These are phyloP conservation scores for Drosophila arawakana DNA, from an alignment of 1,140 invertebrate genomes.

Conservation along the genomic window DNA sequence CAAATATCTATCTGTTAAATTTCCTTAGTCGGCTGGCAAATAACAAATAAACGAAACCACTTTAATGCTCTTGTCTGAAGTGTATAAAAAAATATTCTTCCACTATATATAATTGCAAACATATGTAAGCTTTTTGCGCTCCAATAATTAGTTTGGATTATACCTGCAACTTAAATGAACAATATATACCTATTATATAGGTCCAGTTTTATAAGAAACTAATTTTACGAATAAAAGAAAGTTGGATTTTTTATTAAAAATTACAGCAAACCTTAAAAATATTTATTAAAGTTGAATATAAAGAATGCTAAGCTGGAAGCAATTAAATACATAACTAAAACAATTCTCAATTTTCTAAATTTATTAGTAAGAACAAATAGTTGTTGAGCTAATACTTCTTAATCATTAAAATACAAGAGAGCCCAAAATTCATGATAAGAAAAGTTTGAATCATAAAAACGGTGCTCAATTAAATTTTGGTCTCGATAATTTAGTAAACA, in stretches of 20 bases:
- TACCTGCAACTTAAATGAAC: slow-evolving; percentile 8
- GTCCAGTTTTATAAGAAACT: slow-evolving; percentile 4
- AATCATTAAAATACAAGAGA: not conserved
- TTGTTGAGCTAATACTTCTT: not conserved
- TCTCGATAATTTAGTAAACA: no score
- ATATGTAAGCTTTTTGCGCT: slow-evolving; percentile 16
- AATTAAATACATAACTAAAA: not conserved
- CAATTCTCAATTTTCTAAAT: not conserved
- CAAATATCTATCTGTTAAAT: not conserved
- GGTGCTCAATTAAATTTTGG: no score
- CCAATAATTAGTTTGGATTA: slow-evolving; percentile 3
- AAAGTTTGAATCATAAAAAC: no score
- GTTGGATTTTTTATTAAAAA: not conserved
- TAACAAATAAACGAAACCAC: not conserved
- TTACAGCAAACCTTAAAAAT: not conserved
- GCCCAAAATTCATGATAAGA: not conserved
- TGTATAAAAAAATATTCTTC: not conserved
- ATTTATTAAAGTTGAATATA: not conserved
- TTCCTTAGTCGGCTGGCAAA: not conserved
- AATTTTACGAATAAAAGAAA: slow-evolving; percentile 1
- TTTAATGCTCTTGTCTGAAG: slow-evolving; percentile 13
- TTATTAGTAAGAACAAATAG: not conserved
- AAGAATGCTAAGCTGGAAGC: not conserved
- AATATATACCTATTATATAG: slow-evolving; percentile 36
- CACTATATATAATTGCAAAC: not conserved